Base-by-base conservation (phyloP, 2,113 vertebrate species). In the Fregata magnificens region DNA sequence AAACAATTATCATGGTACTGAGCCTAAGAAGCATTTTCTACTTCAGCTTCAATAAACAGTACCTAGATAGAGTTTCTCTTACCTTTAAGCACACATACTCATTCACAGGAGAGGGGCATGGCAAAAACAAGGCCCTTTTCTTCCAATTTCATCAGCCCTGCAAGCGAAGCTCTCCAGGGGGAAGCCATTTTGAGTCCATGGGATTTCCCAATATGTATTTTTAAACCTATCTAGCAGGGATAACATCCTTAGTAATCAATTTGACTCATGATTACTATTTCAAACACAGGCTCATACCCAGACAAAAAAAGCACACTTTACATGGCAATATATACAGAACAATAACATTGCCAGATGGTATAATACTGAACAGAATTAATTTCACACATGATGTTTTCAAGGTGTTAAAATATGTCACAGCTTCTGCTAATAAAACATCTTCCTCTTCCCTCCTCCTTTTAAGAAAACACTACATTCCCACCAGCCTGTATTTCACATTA, bases 281-380 rank as follows among this genome's bases (percentile, higher is more conserved):
- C 95, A 96, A 94, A 91, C 66, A 67, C 38, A 93, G 83, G 63
- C 94, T 92, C 62, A 19, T 69, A 77, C 69, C 77, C 93, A 82
- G 85, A 76, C 2, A 0, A 95, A 53, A 59, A 79, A 87, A 80
- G 90, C 15, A 16, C 71, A 32, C 96, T 95, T 73, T 88, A 84
- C 90, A 86, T 81, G 81, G 93, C 67, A 93, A 86, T 72, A 55
- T 85, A 82, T 55, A 95, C 81, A 83, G 78, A 97, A 96, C 97
- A 96, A 61, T 83, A 96, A 96, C 70, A 78, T 29, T 93, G 95
- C 95, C 97, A 97, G 95, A 96, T 95, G 97, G 96, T 63, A 52
- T 59, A 90, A 89, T 66, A 61, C 73, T 79, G 96, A 96, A 70
- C 84, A 90, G 97, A 98, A 98, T 96, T 97, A 95, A 98, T 96